Evolutionary conservation across 2,113 vertebrate species (phyloP), one percentile per base, ranked within the genome.

Genomic region (Ariopsis seemanni): DNA sequence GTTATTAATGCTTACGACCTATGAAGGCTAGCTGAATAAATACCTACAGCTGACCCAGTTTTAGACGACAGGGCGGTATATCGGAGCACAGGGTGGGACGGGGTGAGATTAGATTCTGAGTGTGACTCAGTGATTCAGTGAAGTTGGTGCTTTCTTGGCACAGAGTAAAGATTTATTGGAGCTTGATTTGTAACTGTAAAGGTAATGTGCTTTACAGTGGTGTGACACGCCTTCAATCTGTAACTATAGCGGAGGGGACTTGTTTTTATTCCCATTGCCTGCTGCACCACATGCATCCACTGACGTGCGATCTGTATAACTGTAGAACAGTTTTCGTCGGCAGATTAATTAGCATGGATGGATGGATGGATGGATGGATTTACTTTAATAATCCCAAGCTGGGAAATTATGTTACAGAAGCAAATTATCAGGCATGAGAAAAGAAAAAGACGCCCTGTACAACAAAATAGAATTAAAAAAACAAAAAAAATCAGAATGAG

Each of bases 91-190:
- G 60, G 74, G 60, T 50, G 72, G 42, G 58, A 60, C 84, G 18
- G 55, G 34, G 57, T 63, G 84, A 86, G 85, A 86, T 72, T 77
- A 65, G 60, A 69, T 89, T 48, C 60, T 14, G 78, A 85, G 27
- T 72, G 74, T 75, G 74, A 86, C 75, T 88, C 87, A 86, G 62
- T 57, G 87, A 60, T 72, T 72, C 65, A 50, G 79, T 2, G n/a
- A 71, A 60, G 52, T 72, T 65, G 85, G 83, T 42, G 34, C 81
- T 63, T 53, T 25, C 22, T 86, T 80, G 78, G 52, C 30, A 83
- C 18, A 42, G 72, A 53, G 60, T 57, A 27, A 78, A 57, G 55
- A 71, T 80, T 67, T 79, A 48, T 67, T 79, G 50, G 60, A 57
- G 72, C 60, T 80, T 57, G 52, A 55, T 14, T 60, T 88, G 74